Percentiles rank a stretch among this genome's conserved stretches.
phyloP scores from a whole-genome alignment of 2,113 vertebrate genomes.

The Redunca redunca region DNA sequence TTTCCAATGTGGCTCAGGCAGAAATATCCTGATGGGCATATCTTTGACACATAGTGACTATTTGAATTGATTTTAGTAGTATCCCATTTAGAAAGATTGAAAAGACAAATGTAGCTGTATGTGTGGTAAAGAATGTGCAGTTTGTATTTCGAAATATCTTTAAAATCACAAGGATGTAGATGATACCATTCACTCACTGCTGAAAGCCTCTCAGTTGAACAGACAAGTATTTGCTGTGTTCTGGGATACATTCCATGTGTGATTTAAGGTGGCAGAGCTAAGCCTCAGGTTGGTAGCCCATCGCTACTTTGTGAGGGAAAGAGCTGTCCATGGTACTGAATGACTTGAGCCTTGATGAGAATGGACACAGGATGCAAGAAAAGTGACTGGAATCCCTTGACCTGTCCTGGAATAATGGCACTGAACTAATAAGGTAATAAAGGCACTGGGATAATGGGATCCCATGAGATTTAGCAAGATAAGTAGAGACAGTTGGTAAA shows the following conservation, averaged over 20 bases:
- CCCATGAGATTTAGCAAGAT: neutral
- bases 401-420: neutral
- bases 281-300: neutral
- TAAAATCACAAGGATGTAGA: neutral
- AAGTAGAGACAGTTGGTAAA: neutral
- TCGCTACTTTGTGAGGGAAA: accelerated
- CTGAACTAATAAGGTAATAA: neutral
- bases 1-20: neutral
- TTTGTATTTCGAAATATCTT: conserved; percentile 8
- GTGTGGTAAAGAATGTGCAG: neutral
- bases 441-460: neutral
- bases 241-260: neutral
- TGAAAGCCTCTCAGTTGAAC: neutral
- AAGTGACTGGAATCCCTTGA: neutral
- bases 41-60: neutral
- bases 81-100: neutral
- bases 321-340: neutral
- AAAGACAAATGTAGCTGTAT: neutral
- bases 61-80: neutral
- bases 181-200: neutral
- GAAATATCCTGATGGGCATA: neutral
- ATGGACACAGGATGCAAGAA: neutral
- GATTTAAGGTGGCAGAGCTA: neutral
- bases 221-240: neutral
- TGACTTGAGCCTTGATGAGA: neutral